Conservation (phyloP, 2,888 invertebrate species). For the Boloria euphrosyne region DNA sequence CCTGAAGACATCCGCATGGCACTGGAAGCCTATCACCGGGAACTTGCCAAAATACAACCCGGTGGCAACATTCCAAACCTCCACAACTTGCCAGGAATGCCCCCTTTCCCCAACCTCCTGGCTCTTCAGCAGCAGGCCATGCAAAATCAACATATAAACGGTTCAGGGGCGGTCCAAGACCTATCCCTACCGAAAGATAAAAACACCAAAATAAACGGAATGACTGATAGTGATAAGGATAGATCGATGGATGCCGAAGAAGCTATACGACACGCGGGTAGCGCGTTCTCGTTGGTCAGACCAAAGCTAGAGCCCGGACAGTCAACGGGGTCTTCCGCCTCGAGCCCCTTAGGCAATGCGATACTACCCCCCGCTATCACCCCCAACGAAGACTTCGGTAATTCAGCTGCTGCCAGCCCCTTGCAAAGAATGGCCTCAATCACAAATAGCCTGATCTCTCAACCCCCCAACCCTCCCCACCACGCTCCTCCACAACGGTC, state of each 20-base stretch:
- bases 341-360: slow-evolving; percentile 92
- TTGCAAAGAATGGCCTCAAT: slow-evolving; percentile 98
- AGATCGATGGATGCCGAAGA: slow-evolving; percentile 84
- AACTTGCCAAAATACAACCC: slow-evolving; percentile 93
- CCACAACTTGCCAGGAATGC: slow-evolving; percentile 75
- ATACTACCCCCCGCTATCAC: slow-evolving; percentile 93
- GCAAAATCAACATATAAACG: slow-evolving; percentile 83
- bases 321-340: slow-evolving; percentile 89
- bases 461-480: slow-evolving; percentile 92
- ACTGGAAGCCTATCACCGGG: slow-evolving; percentile 95
- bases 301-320: slow-evolving; percentile 92
- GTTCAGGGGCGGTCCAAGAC: slow-evolving; percentile 88
- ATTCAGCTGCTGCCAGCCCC: slow-evolving; percentile 93
- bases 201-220: slow-evolving; percentile 84
- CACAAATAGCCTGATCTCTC: slow-evolving; percentile 97
- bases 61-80: slow-evolving; percentile 84
- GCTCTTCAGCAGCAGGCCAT: slow-evolving; percentile 88
- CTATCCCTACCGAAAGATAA: slow-evolving; percentile 92
- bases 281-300: slow-evolving; percentile 93
- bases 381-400: slow-evolving; percentile 90
- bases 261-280: slow-evolving; percentile 88
- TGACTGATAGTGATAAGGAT: slow-evolving; percentile 87
- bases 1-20: slow-evolving; percentile 95
- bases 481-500: slow-evolving; percentile 93
- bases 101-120: slow-evolving; percentile 85